Conservation (phyloP, 2,888 invertebrate species). For the Diarsia dahlii region DNA sequence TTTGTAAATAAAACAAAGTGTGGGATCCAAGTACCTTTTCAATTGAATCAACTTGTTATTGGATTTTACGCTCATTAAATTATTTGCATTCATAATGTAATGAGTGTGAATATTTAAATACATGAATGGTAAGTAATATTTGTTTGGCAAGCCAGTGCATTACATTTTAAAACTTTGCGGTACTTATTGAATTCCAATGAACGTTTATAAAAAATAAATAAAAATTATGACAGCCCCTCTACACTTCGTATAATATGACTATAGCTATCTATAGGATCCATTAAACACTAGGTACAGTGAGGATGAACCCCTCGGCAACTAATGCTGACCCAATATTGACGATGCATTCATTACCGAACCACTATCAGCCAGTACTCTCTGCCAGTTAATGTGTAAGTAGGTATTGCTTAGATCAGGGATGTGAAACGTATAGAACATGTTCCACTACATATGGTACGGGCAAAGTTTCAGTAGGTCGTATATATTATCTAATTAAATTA, state of each 20-base stretch:
- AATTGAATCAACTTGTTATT: constrained; percentile 3
- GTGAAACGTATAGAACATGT: neutral
- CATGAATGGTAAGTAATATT: neutral
- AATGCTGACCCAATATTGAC: constrained; percentile 39
- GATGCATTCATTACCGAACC: constrained; percentile 19
- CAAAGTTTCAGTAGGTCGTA: neutral
- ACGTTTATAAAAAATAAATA: no score
- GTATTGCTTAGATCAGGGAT: constrained; percentile 37
- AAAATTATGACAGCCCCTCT: no score
- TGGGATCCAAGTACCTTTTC: neutral
- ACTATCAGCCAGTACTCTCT: constrained; percentile 15
- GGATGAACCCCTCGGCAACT: neutral
- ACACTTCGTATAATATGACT: neutral
- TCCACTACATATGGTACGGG: neutral
- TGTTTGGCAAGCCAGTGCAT: neutral
- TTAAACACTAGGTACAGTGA: constrained; percentile 13
- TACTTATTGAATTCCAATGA: neutral
- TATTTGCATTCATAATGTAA: no score
- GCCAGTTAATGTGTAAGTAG: constrained; percentile 21
- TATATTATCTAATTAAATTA: neutral
- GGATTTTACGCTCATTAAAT: neutral
- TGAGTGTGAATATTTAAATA: neutral
- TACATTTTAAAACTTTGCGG: neutral
- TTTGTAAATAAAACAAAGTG: constrained; percentile 38
- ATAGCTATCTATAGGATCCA: constrained; percentile 5